phyloP scores from a whole-genome alignment of 2,888 invertebrate species.

The Eupithecia insigniata region DNA sequence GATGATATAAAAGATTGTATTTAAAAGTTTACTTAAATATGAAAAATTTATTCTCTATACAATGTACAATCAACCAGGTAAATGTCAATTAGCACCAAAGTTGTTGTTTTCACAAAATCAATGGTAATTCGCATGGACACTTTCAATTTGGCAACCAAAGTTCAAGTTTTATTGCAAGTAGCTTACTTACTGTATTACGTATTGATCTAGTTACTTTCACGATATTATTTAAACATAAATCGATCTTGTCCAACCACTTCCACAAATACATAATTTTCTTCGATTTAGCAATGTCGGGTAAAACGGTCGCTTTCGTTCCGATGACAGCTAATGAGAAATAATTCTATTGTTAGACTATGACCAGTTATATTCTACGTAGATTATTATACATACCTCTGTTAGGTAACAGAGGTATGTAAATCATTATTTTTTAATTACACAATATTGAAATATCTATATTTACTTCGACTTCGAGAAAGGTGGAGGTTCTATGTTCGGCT shows the following conservation, averaged over 20 bases:
- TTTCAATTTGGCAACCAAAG: background rate
- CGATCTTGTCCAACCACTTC: background rate
- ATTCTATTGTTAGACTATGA: slow-evolving; percentile 18
- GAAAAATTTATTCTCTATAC: background rate
- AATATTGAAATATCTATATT: too few species aligned
- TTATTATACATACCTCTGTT: too few species aligned
- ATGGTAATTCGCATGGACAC: background rate
- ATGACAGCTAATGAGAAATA: background rate
- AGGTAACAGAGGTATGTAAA: too few species aligned
- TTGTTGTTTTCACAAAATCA: background rate
- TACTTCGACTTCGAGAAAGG: too few species aligned
- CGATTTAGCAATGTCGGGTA: background rate
- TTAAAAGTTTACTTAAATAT: too few species aligned
- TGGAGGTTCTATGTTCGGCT: too few species aligned
- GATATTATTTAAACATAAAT: background rate
- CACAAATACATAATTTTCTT: background rate
- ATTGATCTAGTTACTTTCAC: background rate
- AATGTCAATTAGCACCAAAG: background rate
- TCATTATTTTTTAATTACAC: too few species aligned
- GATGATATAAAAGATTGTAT: too few species aligned
- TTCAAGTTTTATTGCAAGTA: slow-evolving; percentile 2
- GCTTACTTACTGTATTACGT: background rate
- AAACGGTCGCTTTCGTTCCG: background rate
- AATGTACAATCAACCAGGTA: background rate
- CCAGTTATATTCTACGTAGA: too few species aligned